Base-by-base conservation (phyloP, 35 echinoderm and acorn worm genomes). In the Hemicentrotus pulcherrimus region DNA sequence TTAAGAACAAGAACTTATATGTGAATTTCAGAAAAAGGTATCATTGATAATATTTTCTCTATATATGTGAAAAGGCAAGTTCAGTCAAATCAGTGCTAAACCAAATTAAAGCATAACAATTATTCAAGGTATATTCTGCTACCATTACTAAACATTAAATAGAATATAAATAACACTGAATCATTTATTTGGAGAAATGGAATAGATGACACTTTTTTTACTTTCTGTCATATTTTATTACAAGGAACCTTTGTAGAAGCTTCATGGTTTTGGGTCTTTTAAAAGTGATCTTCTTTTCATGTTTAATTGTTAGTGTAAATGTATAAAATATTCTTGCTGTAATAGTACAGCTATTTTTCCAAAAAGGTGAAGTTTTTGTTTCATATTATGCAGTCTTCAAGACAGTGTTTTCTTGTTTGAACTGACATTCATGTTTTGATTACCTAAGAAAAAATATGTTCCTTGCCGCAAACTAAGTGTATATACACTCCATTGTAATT, bases 401-500 rank as follows among this genome's bases (percentile, higher is more conserved):
- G 28, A 22, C 28, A 28, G 65, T 78, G 65, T 78, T 10, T 14
- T 55, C 65, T 22, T 78, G 65, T 78, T 78, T 78, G 11, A 55
- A 78, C n/a, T 78, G 65, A 78, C 3, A 78, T 78, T 78, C 6
- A 78, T 78, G 24, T 78, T 15, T 78, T 78, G 24, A 78, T 78
- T 78, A 78, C 65, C 65, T n/a, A 90, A 47, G 88, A 90, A 47
- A 22, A 35, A 85, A 85, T 30, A 90, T 5, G 48, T 93, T 93
- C 48, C 91, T 93, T 93, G 91, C 91, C 91, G 48, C 18, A 18
- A 47, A 31, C 46, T 22, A 31, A 48, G 91, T 93, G 91, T 93
- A 47, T 52, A 93, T 93, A 93, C 30, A 93, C 30, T 32, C 46
- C n/a, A 48, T 48, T 93, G 91, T 93, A 93, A 93, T 19, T 93